phyloP scores from a whole-genome alignment of 2,113 vertebrate genomes.

The Indicator maculatus region DNA sequence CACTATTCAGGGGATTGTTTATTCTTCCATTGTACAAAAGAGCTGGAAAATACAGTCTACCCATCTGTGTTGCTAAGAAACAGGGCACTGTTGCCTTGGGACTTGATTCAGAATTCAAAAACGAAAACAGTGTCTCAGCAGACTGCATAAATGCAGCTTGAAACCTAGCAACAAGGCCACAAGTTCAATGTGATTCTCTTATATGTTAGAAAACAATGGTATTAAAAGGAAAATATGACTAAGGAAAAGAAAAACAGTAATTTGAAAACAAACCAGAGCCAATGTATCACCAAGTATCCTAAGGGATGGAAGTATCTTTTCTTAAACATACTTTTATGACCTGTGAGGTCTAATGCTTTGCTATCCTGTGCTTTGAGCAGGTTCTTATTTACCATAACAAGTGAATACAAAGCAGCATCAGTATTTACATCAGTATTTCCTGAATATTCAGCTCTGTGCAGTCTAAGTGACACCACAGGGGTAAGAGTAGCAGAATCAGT shows the following conservation, averaged over 20 bases:
- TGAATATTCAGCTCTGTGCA: neutral
- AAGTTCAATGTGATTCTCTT: conserved; percentile 27
- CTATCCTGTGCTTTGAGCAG: neutral
- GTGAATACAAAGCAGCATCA: neutral
- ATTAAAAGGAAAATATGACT: neutral
- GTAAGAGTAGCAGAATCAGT: neutral
- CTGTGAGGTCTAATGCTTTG: neutral
- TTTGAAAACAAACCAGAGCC: neutral
- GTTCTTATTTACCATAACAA: neutral
- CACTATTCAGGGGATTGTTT: conserved; percentile 3
- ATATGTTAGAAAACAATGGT: conserved; percentile 20
- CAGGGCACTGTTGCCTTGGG: conserved; percentile 49
- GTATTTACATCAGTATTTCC: neutral
- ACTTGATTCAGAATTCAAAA: conserved; percentile 60
- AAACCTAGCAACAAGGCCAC: conserved; percentile 71
- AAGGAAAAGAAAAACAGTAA: neutral
- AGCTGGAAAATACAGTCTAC: conserved; percentile 21
- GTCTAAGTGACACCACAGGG: neutral
- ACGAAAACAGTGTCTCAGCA: conserved; percentile 31
- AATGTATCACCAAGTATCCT: neutral
- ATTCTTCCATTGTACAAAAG: conserved; percentile 30
- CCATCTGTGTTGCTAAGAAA: conserved; percentile 73
- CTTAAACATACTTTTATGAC: neutral
- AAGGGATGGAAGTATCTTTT: neutral
- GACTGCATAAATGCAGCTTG: conserved; percentile 49